Conservation (phyloP, 1,140 invertebrate genomes). For the Diploscapter pachys region DNA sequence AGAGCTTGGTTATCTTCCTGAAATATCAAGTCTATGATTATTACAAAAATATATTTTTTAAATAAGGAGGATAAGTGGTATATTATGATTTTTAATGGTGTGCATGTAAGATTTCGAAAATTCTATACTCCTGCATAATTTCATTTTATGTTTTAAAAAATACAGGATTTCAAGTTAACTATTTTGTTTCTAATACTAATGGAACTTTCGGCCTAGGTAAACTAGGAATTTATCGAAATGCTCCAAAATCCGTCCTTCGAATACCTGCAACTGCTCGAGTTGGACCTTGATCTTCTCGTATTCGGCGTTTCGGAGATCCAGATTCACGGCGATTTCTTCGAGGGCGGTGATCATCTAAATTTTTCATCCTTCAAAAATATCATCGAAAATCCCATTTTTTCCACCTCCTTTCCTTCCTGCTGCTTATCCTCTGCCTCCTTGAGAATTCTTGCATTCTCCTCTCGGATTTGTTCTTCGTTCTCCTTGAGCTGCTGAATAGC, state of each 20-base stretch:
- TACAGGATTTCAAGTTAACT: no score
- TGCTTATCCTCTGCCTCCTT: slow-evolving; percentile 32
- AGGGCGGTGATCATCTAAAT: slow-evolving; percentile 75
- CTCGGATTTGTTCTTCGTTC: slow-evolving; percentile 30
- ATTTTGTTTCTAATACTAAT: no score
- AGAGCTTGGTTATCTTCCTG: slow-evolving; percentile 23
- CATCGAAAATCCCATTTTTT: background rate
- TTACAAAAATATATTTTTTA: no score
- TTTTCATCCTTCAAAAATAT: background rate
- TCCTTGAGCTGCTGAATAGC: slow-evolving; percentile 16
- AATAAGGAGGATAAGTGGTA: no score
- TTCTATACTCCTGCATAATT: no score
- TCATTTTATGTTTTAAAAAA: no score
- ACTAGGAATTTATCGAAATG: no score
- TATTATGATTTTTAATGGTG: no score
- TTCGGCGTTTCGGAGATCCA: slow-evolving; percentile 93
- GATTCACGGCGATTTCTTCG: slow-evolving; percentile 96
- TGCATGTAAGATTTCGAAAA: no score
- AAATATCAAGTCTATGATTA: background rate
- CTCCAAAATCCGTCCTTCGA: background rate
- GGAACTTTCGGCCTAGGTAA: no score
- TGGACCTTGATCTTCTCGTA: slow-evolving; percentile 86
- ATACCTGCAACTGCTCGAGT: slow-evolving; percentile 67
- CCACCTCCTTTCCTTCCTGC: slow-evolving; percentile 25
- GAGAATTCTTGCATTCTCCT: slow-evolving; percentile 27